A percentile compares a stretch with the other conserved stretches of the same genome.
These are phyloP conservation scores for Gallinago media DNA, from an alignment of 2,113 vertebrate genomes.

Conservation along the genomic window DNA sequence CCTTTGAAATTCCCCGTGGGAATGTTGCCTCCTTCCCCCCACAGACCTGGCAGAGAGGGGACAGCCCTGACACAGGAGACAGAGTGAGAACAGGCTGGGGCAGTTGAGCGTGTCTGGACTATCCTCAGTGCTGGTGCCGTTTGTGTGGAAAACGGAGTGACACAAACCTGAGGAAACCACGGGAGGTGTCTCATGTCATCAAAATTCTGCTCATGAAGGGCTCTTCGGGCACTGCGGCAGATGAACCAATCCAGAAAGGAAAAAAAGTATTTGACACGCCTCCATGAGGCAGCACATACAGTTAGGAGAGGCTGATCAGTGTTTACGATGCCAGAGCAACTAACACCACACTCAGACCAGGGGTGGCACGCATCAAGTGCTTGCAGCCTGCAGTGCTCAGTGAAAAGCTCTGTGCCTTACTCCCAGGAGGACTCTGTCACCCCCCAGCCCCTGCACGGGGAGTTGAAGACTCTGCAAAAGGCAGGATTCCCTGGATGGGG, in stretches of 20 bases:
- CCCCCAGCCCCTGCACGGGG: neutral
- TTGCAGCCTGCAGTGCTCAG: neutral
- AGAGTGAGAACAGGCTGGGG: neutral
- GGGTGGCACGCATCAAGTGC: rapidly evolving
- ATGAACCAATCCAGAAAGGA: slow-evolving; percentile 5
- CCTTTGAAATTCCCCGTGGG: neutral
- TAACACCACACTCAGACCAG: neutral
- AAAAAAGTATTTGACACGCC: neutral
- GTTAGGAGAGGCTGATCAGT: neutral
- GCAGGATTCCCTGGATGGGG: neutral
- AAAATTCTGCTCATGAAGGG: slow-evolving; percentile 7
- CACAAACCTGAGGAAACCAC: slow-evolving; percentile 62
- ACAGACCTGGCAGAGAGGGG: neutral
- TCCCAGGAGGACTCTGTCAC: neutral
- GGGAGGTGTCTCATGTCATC: slow-evolving; percentile 16
- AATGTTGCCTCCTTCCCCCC: neutral
- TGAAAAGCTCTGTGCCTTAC: neutral
- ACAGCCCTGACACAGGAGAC: neutral
- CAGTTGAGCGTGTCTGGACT: neutral
- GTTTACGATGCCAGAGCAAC: neutral
- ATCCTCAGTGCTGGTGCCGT: neutral
- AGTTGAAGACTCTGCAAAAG: neutral
- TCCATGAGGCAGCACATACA: neutral
- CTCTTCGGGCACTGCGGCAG: slow-evolving; percentile 50
- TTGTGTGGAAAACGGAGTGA: neutral